Base-by-base conservation (phyloP, 2,797 vertebrate genomes). In the Labeo calbasu region DNA sequence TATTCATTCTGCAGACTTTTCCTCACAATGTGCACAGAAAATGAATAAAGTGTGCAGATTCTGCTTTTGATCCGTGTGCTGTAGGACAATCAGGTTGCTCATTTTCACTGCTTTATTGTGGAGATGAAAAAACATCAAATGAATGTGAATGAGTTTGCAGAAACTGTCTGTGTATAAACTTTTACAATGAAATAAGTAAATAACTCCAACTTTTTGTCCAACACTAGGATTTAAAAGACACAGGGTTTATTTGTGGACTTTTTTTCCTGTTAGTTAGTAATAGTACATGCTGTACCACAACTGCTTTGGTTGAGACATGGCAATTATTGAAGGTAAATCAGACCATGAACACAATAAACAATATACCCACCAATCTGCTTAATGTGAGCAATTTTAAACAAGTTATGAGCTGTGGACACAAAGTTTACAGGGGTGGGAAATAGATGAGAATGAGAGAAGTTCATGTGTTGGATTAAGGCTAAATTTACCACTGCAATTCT, bases 221-320 rank as follows among this genome's bases (percentile, higher is more conserved):
- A 80, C 10, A 25, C 81, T 4, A 53, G 12, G 83, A 76, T 84
- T 59, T 87, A 70, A 77, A 82, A 51, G 8, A 46, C 88, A 91
- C 88, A 90, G 85, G 90, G 89, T 91, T 87, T 13, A 80, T 82
- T 69, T 88, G 23, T 87, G n/a, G n/a, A n/a, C n/a, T 66, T 88
- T 10, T 83, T 48, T 88, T 81, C 77, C 81, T 77, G 77, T 78
- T 79, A 7, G 61, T 6, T 73, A 36, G 36, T 77, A 53, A 50
- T 2, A 14, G 43, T 48, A 21, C 79, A 81, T 87, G 83, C 77
- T 81, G 53, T 90, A 28, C 78, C 25, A 46, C 19, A 87, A 84
- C 43, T 72, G 63, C 50, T 84, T 79, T 83, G 10, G 23, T 70
- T 77, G 53, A 68, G 23, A 72, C 48, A 50, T 72, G n/a, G 13